These are phyloP conservation scores for Neodiprion virginianus DNA, from an alignment of 1,140 invertebrate genomes.

Conservation along the genomic window DNA sequence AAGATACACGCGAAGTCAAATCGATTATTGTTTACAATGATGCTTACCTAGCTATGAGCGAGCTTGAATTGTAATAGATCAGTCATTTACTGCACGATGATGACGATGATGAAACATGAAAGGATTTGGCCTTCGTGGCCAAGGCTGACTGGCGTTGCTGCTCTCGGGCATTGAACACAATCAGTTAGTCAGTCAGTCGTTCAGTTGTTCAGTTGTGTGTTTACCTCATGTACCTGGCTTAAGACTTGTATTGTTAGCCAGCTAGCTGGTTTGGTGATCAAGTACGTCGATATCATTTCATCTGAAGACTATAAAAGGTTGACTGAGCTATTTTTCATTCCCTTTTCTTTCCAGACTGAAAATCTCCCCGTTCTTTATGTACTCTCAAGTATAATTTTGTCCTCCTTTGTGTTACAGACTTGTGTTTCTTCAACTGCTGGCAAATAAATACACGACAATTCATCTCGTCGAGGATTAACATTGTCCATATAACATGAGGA, in stretches of 20 bases:
- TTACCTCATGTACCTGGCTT: too few relatives aligned
- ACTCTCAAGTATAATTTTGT: too few relatives aligned
- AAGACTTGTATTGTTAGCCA: too few relatives aligned
- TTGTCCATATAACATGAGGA: conserved; percentile 57
- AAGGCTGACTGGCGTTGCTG: conserved; percentile 35
- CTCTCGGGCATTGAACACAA: conserved; percentile 3
- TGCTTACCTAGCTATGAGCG: too few relatives aligned
- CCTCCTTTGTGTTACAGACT: neutral
- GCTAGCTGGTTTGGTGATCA: too few relatives aligned
- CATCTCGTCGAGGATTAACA: neutral
- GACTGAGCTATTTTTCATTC: neutral
- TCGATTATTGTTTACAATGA: too few relatives aligned
- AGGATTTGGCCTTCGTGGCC: conserved; percentile 47
- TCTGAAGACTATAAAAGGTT: neutral
- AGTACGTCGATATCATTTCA: too few relatives aligned
- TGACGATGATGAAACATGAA: conserved; percentile 46
- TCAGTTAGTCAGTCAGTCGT: neutral
- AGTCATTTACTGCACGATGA: conserved; percentile 7
- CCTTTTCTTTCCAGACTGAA: neutral
- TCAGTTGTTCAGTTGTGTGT: neutral
- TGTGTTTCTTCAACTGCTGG: neutral
- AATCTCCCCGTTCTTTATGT: too few relatives aligned
- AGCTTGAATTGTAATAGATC: neutral
- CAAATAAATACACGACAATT: neutral
- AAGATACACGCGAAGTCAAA: too few relatives aligned